phyloP scores from a whole-genome alignment of 2,797 vertebrate genomes.

The Acipenser ruthenus region DNA sequence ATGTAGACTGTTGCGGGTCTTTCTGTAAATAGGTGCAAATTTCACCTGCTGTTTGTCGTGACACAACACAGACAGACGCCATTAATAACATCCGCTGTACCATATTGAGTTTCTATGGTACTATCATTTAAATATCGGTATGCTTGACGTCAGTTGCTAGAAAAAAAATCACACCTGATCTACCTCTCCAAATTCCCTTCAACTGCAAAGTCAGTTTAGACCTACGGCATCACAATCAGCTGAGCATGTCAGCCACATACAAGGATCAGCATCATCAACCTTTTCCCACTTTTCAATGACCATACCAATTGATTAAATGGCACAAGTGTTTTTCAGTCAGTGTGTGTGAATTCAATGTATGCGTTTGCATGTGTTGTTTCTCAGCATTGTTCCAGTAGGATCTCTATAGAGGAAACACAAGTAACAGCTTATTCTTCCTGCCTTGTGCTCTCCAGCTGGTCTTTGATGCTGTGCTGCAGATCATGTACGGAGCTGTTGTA shows the following conservation, averaged over 20 bases:
- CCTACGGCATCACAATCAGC: too few species aligned
- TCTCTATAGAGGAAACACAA: too few species aligned
- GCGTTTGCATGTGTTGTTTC: background rate
- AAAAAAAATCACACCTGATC: too few species aligned
- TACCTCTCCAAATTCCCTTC: too few species aligned
- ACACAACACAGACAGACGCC: background rate
- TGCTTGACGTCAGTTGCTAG: too few species aligned
- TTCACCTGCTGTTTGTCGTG: background rate
- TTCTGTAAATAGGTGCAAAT: background rate
- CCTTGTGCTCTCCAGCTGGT: constrained; percentile 59
- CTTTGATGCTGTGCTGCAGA: constrained; percentile 87
- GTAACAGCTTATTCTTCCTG: too few species aligned
- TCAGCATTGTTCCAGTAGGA: too few species aligned
- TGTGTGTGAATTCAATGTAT: background rate
- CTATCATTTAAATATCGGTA: too few species aligned
- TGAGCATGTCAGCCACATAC: too few species aligned
- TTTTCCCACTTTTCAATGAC: background rate
- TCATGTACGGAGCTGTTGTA: constrained; percentile 85
- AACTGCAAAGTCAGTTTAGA: too few species aligned
- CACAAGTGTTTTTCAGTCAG: background rate
- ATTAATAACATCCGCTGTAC: background rate
- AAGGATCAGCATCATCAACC: too few species aligned
- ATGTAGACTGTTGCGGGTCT: too few species aligned
- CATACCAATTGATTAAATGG: background rate
- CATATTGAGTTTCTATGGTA: background rate